Percentiles rank a stretch among this genome's conserved stretches.
Conservation (phyloP, 2,888 invertebrate genomes). For the Nemotelus pantherinus region DNA sequence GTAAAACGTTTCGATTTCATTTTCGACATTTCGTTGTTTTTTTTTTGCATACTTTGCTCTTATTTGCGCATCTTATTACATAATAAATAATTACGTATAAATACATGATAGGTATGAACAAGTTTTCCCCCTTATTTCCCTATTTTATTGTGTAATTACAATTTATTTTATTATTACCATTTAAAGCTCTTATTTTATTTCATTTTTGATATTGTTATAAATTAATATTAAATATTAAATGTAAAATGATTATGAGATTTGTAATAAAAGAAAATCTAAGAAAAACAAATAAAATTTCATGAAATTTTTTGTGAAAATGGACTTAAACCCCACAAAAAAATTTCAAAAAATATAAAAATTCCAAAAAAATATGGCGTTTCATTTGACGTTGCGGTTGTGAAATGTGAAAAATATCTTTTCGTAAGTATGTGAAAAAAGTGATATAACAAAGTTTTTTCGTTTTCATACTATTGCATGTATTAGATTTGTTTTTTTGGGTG, state of each 20-base stretch:
- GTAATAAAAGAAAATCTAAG: constrained; percentile 44
- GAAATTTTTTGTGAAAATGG: constrained; percentile 45
- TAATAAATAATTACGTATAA: constrained; percentile 7
- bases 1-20: no score
- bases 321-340: constrained; percentile 44
- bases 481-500: no score
- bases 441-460: no score
- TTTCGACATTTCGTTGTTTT: no score
- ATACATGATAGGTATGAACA: constrained; percentile 15
- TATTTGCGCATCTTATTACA: no score
- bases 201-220: constrained; percentile 44
- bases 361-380: constrained; percentile 18
- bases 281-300: constrained; percentile 43
- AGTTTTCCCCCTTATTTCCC: constrained; percentile 8
- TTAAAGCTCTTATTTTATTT: constrained; percentile 40
- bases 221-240: constrained; percentile 39
- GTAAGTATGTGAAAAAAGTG: no score
- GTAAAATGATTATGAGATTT: constrained; percentile 38
- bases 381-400: not conserved
- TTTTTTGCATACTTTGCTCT: no score
- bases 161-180: constrained; percentile 44
- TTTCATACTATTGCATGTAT: no score
- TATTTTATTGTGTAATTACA: constrained; percentile 39
- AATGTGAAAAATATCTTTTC: no score
- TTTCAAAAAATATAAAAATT: constrained; percentile 36